phyloP scores from a whole-genome alignment of 2,888 invertebrate species.

The Scaeva pyrastri region DNA sequence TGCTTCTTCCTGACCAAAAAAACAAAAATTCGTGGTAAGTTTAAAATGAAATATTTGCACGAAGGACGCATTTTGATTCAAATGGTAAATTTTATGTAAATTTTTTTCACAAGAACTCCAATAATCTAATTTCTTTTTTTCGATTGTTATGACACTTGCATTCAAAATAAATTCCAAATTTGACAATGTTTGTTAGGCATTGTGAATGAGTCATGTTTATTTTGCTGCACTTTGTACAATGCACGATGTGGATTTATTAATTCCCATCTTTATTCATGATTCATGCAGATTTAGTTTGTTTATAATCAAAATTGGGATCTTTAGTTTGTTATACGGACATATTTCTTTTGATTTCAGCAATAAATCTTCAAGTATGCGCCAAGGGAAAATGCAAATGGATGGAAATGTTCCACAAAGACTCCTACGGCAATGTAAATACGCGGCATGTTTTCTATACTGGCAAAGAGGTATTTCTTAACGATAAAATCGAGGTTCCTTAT shows the following conservation, averaged over 20 bases:
- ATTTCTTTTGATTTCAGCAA: slow-evolving; percentile 78
- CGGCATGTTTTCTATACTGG: slow-evolving; percentile 82
- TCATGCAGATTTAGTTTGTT: neutral
- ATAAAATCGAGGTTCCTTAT: slow-evolving; percentile 80
- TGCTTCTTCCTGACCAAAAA: slow-evolving; percentile 82
- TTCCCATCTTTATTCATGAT: neutral
- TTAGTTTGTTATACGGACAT: neutral
- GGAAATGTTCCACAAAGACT: slow-evolving; percentile 82
- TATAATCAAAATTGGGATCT: neutral
- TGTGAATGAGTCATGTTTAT: slow-evolving; percentile 69
- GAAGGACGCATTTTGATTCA: neutral
- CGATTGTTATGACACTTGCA: slow-evolving; percentile 55
- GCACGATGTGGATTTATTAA: neutral
- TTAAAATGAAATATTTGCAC: neutral
- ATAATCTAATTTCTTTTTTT: slow-evolving; percentile 7
- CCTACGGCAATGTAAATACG: slow-evolving; percentile 80
- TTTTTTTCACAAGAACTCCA: neutral
- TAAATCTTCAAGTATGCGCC: slow-evolving; percentile 82
- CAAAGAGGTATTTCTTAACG: slow-evolving; percentile 82
- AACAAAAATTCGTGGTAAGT: slow-evolving; percentile 83
- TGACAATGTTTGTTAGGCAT: slow-evolving; percentile 63
- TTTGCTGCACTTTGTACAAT: slow-evolving; percentile 4
- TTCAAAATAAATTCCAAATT: slow-evolving; percentile 33
- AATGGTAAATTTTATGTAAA: neutral
- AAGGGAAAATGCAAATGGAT: slow-evolving; percentile 84